Base-by-base conservation (phyloP, 2,888 invertebrate species). In the Dorcus hopei region DNA sequence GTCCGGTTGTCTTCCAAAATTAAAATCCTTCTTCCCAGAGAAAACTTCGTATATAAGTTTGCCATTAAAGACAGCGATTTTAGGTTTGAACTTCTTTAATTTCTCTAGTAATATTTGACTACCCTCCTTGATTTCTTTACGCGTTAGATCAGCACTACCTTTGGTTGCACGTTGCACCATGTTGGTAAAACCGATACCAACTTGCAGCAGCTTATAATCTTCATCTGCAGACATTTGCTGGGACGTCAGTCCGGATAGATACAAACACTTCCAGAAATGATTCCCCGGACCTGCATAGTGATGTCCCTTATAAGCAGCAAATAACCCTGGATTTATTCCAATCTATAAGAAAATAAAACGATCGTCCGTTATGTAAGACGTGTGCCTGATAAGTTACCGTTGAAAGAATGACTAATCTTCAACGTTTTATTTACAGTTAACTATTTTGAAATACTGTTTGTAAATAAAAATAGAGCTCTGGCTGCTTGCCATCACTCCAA, bases 231-330 rank as follows among this genome's bases (percentile, higher is more conserved):
- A 95, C 90, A 97, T 90, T 76, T 95, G 96, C 75, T 96, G 95
- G 59, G 94, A 87, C 11, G 96, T 97, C 58, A 98, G 84, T 6
- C 97, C 97, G 49, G 96, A 94, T 67, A 97, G 82, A 80, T 93
- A 96, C 63, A 97, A 82, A 78, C 97, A 97, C 83, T 97, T 97
- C 97, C 97, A 98, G 82, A 98, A 97, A 82, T 98, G 98, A 82
- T 98, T 98, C 48, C 97, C 97, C 48, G 97, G 97, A 52, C 97
- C 97, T 54, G 97, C 97, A 83, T 98, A 98, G 80, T 98, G 97
- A 81, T 97, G 97, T 2, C 97, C 97, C 80, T 96, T 95, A 82
- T 95, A 96, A 65, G 97, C 97, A 66, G 97, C 97, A 81, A 95
- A 95, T 72, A 97, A 82, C 2, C 97, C 97, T 9, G 97, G 97